Percentiles rank a stretch among this genome's conserved stretches.
phyloP scores from a whole-genome alignment of 2,888 invertebrate species.

The Rhorus exstirpatorius region DNA sequence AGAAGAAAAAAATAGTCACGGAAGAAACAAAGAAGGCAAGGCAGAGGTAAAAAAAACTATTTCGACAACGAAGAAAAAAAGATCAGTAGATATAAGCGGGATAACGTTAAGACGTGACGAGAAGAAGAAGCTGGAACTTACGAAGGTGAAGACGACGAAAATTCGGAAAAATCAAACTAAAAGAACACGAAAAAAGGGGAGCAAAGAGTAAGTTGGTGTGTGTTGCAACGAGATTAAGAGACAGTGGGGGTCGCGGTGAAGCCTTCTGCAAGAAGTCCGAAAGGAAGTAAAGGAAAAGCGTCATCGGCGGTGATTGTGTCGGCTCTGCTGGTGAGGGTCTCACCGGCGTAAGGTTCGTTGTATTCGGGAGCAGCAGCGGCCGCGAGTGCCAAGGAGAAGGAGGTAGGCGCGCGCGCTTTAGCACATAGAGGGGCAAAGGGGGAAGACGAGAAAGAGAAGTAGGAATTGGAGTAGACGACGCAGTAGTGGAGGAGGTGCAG shows the following conservation, averaged over 20 bases:
- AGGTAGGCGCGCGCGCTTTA: slow-evolving; percentile 69
- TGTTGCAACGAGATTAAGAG: slow-evolving; percentile 68
- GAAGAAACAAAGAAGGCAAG: slow-evolving; percentile 62
- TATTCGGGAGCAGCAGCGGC: slow-evolving; percentile 87
- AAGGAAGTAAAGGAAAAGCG: slow-evolving; percentile 61
- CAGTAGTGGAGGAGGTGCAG: slow-evolving; percentile 72
- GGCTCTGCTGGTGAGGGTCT: slow-evolving; percentile 78
- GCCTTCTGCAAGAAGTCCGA: slow-evolving; percentile 65
- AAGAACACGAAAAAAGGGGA: slow-evolving; percentile 71
- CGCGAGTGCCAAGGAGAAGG: slow-evolving; percentile 86
- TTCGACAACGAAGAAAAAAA: slow-evolving; percentile 63
- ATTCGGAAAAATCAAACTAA: slow-evolving; percentile 68
- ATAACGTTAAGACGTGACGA: slow-evolving; percentile 63
- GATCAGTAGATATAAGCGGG: slow-evolving; percentile 67
- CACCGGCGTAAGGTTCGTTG: slow-evolving; percentile 85
- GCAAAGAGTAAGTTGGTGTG: slow-evolving; percentile 68
- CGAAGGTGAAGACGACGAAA: slow-evolving; percentile 71
- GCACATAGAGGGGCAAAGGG: slow-evolving; percentile 79
- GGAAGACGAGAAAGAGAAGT: slow-evolving; percentile 79
- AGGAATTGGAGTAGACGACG: slow-evolving; percentile 71
- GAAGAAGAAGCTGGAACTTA: slow-evolving; percentile 72
- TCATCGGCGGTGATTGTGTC: slow-evolving; percentile 68
- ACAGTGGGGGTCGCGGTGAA: slow-evolving; percentile 67
- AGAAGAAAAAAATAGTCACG: slow-evolving; percentile 64
- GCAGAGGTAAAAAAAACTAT: slow-evolving; percentile 67